phyloP scores from a whole-genome alignment of 2,113 vertebrate genomes.

The Catharus bicknelli region DNA sequence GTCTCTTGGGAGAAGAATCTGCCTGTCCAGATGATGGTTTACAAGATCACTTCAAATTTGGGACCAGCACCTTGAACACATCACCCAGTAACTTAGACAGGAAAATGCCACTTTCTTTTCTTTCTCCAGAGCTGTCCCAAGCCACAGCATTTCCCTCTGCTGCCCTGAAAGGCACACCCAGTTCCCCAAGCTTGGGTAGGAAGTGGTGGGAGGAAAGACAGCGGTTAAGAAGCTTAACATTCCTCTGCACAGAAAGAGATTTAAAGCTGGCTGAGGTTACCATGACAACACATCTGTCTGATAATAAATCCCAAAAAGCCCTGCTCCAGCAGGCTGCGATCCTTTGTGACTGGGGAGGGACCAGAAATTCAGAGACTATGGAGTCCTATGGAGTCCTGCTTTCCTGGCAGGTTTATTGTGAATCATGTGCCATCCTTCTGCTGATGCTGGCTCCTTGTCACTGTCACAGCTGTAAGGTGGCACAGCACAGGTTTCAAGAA shows the following conservation, averaged over 20 bases:
- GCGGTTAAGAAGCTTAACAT: constrained; percentile 41
- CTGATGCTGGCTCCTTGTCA: neutral
- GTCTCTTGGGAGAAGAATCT: neutral
- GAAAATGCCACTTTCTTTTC: neutral
- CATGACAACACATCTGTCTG: constrained; percentile 67
- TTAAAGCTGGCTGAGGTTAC: constrained; percentile 63
- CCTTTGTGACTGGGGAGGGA: neutral
- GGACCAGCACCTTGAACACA: neutral
- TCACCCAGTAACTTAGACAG: neutral
- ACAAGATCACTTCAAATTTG: neutral
- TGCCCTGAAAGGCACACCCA: neutral
- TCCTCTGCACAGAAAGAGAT: constrained; percentile 43
- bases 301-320: constrained; percentile 51
- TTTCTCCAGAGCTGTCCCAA: neutral
- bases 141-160: neutral
- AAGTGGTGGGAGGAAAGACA: constrained; percentile 12
- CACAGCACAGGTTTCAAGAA: neutral
- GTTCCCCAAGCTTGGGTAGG: neutral
- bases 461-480: neutral
- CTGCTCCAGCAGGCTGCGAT: neutral
- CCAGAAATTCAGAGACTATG: neutral
- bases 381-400: neutral
- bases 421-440: neutral
- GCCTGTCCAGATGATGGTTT: neutral
- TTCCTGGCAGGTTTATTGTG: neutral